Evolutionary conservation across 1,140 invertebrate species (phyloP).

Genomic region (Euglossa dilemma): DNA sequence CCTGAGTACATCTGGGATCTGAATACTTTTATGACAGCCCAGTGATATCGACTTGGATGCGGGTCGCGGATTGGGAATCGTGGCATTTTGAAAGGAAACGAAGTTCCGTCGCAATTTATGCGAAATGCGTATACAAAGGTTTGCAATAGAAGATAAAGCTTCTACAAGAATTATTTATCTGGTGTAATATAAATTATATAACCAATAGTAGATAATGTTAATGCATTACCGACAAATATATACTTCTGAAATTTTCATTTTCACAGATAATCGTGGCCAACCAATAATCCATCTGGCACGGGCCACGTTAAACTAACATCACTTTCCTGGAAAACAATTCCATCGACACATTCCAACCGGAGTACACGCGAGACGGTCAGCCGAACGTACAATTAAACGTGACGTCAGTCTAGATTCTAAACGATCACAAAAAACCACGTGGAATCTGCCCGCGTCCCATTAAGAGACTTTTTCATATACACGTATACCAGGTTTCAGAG

Average conservation of each 20-base stretch:
- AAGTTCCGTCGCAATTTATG: too few species aligned
- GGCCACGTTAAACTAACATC: not conserved
- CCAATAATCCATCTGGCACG: not conserved
- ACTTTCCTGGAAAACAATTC: conserved; percentile 2
- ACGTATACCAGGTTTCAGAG: not conserved
- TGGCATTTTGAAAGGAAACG: too few species aligned
- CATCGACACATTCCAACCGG: not conserved
- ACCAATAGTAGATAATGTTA: too few species aligned
- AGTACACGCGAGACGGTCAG: too few species aligned
- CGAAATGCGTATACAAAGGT: too few species aligned
- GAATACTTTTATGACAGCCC: not conserved
- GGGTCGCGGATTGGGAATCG: too few species aligned
- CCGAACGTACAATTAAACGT: conserved; percentile 1
- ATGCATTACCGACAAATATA: too few species aligned
- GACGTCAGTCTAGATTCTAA: not conserved
- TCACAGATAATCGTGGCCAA: not conserved
- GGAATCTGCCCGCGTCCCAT: not conserved
- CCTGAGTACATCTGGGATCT: not conserved
- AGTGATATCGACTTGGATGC: too few species aligned
- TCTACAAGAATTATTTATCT: too few species aligned
- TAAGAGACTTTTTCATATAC: conserved; percentile 6
- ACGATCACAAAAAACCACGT: not conserved
- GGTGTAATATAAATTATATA: too few species aligned
- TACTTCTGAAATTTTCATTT: not conserved
- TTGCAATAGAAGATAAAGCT: too few species aligned